phyloP scores from a whole-genome alignment of 2,113 vertebrate species.

The Echinops telfairi region DNA sequence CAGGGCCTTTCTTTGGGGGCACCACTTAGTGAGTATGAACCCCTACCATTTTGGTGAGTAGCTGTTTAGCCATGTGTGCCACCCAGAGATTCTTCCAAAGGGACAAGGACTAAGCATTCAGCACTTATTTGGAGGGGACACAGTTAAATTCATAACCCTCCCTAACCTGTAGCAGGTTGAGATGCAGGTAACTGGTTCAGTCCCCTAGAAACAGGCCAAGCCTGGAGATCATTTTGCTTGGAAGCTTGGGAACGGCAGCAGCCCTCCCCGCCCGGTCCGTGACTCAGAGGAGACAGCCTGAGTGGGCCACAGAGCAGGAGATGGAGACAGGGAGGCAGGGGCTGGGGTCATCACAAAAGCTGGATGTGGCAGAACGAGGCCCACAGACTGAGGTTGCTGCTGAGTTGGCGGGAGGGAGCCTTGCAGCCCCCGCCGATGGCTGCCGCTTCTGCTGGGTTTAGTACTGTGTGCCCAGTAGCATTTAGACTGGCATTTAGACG shows the following conservation, averaged over 20 bases:
- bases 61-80: background rate
- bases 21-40: background rate
- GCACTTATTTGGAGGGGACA: background rate
- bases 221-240: constrained; percentile 42
- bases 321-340: background rate
- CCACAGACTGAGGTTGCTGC: background rate
- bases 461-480: constrained; percentile 66
- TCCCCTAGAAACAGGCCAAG: background rate
- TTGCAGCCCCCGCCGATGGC: background rate
- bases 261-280: constrained; percentile 37
- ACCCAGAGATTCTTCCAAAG: background rate
- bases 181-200: background rate
- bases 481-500: constrained; percentile 75
- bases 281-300: constrained; percentile 4
- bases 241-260: constrained; percentile 43
- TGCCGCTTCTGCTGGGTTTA: background rate
- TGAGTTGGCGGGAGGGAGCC: constrained; percentile 1
- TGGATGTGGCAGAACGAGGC: constrained; percentile 10
- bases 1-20: background rate
- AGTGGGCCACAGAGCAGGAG: background rate
- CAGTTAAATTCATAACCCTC: background rate
- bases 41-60: background rate
- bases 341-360: background rate
- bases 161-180: background rate
- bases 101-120: background rate